phyloP scores from a whole-genome alignment of 2,797 vertebrate species.

The Cyclura pinguis region DNA sequence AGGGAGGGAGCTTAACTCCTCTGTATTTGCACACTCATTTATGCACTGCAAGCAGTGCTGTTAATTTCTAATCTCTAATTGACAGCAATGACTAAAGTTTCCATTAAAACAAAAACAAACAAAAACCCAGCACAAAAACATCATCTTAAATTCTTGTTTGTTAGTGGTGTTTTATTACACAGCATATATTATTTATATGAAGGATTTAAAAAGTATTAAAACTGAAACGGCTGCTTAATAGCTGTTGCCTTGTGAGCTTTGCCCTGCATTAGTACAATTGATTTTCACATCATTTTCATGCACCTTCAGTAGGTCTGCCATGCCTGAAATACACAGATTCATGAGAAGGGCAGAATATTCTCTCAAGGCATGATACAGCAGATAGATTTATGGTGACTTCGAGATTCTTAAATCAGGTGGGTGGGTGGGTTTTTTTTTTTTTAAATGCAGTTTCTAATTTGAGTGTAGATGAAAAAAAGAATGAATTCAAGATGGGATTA shows the following conservation, averaged over 20 bases:
- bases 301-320: constrained; percentile 23
- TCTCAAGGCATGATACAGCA: constrained; percentile 46
- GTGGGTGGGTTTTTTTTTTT: rapidly evolving
- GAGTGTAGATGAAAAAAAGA: neutral
- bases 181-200: constrained; percentile 57
- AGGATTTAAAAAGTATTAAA: constrained; percentile 62
- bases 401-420: constrained; percentile 37
- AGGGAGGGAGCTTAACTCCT: constrained; percentile 17
- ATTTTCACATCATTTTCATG: constrained; percentile 68
- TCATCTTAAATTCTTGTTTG: constrained; percentile 38
- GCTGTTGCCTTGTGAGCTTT: constrained; percentile 37
- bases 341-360: constrained; percentile 48
- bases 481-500: neutral
- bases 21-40: constrained; percentile 41
- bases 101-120: constrained; percentile 1
- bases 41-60: constrained; percentile 20
- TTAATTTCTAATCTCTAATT: constrained; percentile 34
- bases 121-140: neutral
- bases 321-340: constrained; percentile 59
- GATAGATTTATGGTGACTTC: constrained; percentile 57
- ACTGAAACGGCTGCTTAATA: constrained; percentile 59
- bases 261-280: constrained; percentile 52
- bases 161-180: constrained; percentile 51
- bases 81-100: constrained; percentile 18
- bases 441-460: constrained; percentile 13